phyloP scores from a whole-genome alignment of 2,113 vertebrate genomes.

The Istiophorus platypterus region DNA sequence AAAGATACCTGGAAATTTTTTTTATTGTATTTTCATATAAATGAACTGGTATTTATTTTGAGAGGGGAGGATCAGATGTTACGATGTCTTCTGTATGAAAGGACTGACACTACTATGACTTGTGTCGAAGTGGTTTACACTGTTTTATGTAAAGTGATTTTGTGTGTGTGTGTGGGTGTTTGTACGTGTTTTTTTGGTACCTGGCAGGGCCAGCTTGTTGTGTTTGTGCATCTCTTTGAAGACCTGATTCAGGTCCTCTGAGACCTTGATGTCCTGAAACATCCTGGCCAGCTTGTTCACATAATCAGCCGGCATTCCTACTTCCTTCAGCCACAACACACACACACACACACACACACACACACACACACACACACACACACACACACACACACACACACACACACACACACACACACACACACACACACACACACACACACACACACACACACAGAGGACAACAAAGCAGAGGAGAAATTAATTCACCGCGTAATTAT shows the following conservation, averaged over 20 bases:
- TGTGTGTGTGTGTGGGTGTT: background rate
- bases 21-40: too few species aligned
- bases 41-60: too few species aligned
- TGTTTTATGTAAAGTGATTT: background rate
- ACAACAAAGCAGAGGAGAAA: background rate
- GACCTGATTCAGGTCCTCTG: slow-evolving; percentile 97
- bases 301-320: slow-evolving; percentile 98
- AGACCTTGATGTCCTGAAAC: slow-evolving; percentile 99
- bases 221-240: slow-evolving; percentile 99
- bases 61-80: too few species aligned
- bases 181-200: slow-evolving; percentile 69
- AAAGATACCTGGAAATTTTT: too few species aligned
- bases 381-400: background rate
- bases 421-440: background rate
- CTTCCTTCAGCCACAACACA: slow-evolving; percentile 86
- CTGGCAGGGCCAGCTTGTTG: slow-evolving; percentile 96
- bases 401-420: background rate
- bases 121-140: background rate
- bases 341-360: background rate
- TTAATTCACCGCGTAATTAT: background rate
- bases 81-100: too few species aligned
- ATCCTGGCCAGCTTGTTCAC: slow-evolving; percentile 98
- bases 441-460: background rate
- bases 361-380: background rate
- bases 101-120: background rate